Evolutionary conservation across 1,140 invertebrate species (phyloP).

Genomic region (Tetramorium simillimum): DNA sequence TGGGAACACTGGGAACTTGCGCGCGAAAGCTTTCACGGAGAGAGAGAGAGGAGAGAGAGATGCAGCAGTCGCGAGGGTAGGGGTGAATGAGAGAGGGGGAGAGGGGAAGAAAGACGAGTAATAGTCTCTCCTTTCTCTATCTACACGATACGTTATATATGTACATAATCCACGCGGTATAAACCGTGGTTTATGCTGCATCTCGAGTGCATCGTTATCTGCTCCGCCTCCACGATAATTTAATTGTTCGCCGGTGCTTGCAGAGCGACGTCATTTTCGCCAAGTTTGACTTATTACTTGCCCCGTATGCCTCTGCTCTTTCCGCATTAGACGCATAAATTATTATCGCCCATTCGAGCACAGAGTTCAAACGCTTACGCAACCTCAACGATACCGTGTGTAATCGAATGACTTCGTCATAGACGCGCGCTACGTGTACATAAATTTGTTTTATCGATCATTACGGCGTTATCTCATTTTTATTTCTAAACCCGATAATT

Average conservation of each 20-base stretch:
- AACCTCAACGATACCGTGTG: slow-evolving; percentile 7
- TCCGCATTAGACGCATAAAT: slow-evolving; percentile 55
- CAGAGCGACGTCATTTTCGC: slow-evolving; percentile 69
- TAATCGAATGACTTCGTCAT: slow-evolving; percentile 19
- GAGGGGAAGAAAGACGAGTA: neutral
- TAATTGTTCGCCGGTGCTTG: slow-evolving; percentile 68
- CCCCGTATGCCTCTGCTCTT: slow-evolving; percentile 25
- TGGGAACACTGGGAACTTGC: slow-evolving; percentile 34
- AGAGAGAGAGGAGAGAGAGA: no score
- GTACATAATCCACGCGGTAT: slow-evolving; percentile 66
- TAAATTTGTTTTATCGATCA: slow-evolving; percentile 18
- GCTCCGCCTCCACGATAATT: slow-evolving; percentile 71
- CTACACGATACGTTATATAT: slow-evolving; percentile 62
- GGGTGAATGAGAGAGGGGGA: neutral
- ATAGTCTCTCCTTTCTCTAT: neutral
- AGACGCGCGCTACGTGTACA: neutral
- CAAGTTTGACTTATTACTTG: slow-evolving; percentile 66
- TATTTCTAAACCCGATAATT: neutral
- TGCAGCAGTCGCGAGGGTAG: neutral
- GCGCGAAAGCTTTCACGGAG: neutral
- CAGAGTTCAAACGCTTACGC: slow-evolving; percentile 48
- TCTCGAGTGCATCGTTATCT: slow-evolving; percentile 74
- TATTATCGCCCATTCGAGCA: slow-evolving; percentile 45
- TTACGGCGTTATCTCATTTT: neutral
- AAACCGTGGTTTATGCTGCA: slow-evolving; percentile 73